phyloP scores from a whole-genome alignment of 1,140 invertebrate genomes.

The Drosophila punjabiensis region DNA sequence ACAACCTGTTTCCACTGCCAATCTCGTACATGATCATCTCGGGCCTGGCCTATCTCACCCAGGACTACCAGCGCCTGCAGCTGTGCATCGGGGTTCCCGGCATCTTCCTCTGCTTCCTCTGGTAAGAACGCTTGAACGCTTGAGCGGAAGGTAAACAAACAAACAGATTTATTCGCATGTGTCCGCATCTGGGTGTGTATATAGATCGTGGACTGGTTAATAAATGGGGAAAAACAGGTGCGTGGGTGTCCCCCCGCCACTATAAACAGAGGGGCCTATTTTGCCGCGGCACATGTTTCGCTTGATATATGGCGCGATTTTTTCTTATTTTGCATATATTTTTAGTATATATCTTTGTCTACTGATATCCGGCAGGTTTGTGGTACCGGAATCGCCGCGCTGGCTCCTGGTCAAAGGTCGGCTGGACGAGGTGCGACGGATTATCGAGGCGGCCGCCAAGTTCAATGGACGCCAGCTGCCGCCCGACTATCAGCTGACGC shows the following conservation, averaged over 20 bases:
- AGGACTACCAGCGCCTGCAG: constrained; percentile 91
- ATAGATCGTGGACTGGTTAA: constrained; percentile 48
- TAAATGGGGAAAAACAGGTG: constrained; percentile 48
- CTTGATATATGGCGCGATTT: constrained; percentile 10
- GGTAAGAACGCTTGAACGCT: constrained; percentile 85
- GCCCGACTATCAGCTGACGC: constrained; percentile 87
- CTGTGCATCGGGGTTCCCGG: constrained; percentile 90
- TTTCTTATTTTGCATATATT: not conserved
- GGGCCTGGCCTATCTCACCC: constrained; percentile 89
- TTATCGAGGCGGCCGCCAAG: constrained; percentile 89
- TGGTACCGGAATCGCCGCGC: constrained; percentile 93
- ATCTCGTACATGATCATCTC: constrained; percentile 91
- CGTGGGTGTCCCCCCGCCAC: constrained; percentile 60
- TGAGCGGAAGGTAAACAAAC: constrained; percentile 49
- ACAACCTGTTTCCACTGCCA: constrained; percentile 90
- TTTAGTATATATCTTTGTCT: not conserved
- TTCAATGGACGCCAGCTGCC: constrained; percentile 88
- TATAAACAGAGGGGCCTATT: constrained; percentile 55
- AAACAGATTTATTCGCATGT: constrained; percentile 12
- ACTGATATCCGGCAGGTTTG: constrained; percentile 86
- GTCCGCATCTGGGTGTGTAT: constrained; percentile 18
- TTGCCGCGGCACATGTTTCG: constrained; percentile 41
- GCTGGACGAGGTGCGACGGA: constrained; percentile 89
- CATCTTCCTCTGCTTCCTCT: constrained; percentile 88
- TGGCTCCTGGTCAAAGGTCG: constrained; percentile 92